These are phyloP conservation scores for Enteromius afrohamiltoni DNA, from an alignment of 2,797 vertebrate genomes.

Conservation along the genomic window DNA sequence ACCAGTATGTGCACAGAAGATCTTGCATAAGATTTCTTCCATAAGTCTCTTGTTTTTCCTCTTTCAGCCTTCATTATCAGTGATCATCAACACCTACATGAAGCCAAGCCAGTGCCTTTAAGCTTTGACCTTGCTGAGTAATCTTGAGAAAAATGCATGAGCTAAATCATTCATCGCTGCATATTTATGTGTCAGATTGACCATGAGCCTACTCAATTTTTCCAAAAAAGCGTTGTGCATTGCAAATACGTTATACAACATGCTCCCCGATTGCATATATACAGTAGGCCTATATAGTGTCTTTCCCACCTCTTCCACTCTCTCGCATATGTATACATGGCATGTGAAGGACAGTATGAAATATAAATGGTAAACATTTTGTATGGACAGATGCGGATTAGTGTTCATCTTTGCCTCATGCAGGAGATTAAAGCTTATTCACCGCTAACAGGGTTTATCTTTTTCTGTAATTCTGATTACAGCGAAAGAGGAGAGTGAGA, in stretches of 20 bases:
- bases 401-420: slow-evolving; percentile 82
- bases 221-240: slow-evolving; percentile 9
- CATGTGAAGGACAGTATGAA: slow-evolving; percentile 70
- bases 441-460: slow-evolving; percentile 76
- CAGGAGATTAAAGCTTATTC: slow-evolving; percentile 81
- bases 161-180: slow-evolving; percentile 16
- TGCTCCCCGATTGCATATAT: neutral
- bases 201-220: slow-evolving; percentile 36
- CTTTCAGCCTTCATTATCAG: slow-evolving; percentile 15
- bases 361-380: slow-evolving; percentile 79
- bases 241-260: slow-evolving; percentile 9
- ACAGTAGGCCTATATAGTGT: neutral
- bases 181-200: slow-evolving; percentile 32
- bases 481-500: slow-evolving; percentile 37
- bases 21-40: slow-evolving; percentile 6
- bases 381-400: slow-evolving; percentile 84
- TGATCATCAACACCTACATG: slow-evolving; percentile 41
- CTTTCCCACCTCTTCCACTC: neutral
- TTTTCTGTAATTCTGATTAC: slow-evolving; percentile 72
- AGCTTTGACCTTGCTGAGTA: slow-evolving; percentile 41
- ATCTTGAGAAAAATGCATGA: slow-evolving; percentile 24
- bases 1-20: neutral
- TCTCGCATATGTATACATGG: slow-evolving; percentile 12
- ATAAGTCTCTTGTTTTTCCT: neutral
- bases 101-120: slow-evolving; percentile 37